Evolutionary conservation across 2,888 invertebrate genomes (phyloP).

Genomic region (Lucinisca nassula): DNA sequence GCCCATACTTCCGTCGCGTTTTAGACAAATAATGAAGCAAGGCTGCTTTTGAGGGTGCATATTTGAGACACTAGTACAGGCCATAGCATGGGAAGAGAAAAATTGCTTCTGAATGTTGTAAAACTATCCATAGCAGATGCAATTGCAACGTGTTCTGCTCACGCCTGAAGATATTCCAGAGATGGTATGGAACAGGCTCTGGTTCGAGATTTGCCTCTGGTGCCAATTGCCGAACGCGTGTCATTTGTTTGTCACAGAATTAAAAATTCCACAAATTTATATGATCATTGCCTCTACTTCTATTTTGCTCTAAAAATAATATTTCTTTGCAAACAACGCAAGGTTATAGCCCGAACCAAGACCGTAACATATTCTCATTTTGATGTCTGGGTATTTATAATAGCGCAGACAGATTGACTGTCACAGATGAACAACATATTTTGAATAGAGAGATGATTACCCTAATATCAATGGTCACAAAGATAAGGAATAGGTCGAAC

Average conservation of each 20-base stretch:
- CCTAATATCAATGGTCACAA: not conserved
- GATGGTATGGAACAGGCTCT: conserved; percentile 21
- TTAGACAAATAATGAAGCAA: no score
- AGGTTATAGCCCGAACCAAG: no score
- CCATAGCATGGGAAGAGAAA: no score
- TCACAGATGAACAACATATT: not conserved
- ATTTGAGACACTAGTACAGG: conserved; percentile 13
- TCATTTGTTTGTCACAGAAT: conserved; percentile 44
- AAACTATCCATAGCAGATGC: not conserved
- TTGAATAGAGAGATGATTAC: not conserved
- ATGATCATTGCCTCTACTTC: no score
- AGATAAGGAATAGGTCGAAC: not conserved
- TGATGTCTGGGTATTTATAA: conserved; percentile 30
- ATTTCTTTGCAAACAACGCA: no score
- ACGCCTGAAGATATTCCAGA: conserved; percentile 38
- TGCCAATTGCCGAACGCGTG: conserved; percentile 10
- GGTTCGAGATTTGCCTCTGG: conserved; percentile 25
- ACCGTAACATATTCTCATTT: conserved; percentile 16
- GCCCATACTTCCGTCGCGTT: no score
- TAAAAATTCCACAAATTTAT: no score
- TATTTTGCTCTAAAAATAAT: no score
- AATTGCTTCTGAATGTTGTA: not conserved
- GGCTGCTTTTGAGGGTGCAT: conserved; percentile 8
- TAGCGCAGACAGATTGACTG: not conserved
- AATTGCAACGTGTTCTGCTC: conserved; percentile 25